These are phyloP conservation scores for Eunapius fragilis DNA, from an alignment of 37 sponge, comb jelly and placozoan species.

Conservation along the genomic window DNA sequence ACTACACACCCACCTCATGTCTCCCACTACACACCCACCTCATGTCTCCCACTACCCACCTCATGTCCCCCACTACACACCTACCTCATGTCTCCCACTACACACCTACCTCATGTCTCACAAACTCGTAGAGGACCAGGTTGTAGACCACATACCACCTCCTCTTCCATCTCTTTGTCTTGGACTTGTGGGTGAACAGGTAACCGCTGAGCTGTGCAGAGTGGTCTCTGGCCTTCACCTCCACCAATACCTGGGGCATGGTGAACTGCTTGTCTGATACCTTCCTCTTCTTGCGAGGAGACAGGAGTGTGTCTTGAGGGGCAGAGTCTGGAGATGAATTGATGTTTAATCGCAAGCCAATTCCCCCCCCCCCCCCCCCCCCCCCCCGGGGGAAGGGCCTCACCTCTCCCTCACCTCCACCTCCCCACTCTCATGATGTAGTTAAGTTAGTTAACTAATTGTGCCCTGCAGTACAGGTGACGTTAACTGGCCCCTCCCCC, in stretches of 20 bases:
- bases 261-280: slow-evolving; percentile 28
- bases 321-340: background rate
- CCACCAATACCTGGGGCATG: slow-evolving; percentile 44
- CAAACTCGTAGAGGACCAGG: slow-evolving; percentile 78
- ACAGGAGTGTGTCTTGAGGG: background rate
- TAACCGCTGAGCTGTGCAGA: slow-evolving; percentile 81
- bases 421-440: no score
- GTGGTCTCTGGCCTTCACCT: slow-evolving; percentile 79
- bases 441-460: no score
- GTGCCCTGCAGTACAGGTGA: no score
- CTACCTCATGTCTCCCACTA: no score
- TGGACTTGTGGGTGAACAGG: slow-evolving; percentile 37
- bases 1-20: no score
- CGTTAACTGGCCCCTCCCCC: no score
- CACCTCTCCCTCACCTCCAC: background rate
- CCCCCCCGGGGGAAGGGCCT: no score
- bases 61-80: no score
- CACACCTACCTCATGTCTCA: slow-evolving; percentile 68
- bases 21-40: no score
- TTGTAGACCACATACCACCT: slow-evolving; percentile 78
- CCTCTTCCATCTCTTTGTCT: slow-evolving; percentile 74
- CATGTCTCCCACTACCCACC: no score
- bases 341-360: no score
- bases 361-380: no score
- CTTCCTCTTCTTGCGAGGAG: background rate